Base-by-base conservation (phyloP, 2,888 invertebrate genomes). In the Lycia hirtaria region DNA sequence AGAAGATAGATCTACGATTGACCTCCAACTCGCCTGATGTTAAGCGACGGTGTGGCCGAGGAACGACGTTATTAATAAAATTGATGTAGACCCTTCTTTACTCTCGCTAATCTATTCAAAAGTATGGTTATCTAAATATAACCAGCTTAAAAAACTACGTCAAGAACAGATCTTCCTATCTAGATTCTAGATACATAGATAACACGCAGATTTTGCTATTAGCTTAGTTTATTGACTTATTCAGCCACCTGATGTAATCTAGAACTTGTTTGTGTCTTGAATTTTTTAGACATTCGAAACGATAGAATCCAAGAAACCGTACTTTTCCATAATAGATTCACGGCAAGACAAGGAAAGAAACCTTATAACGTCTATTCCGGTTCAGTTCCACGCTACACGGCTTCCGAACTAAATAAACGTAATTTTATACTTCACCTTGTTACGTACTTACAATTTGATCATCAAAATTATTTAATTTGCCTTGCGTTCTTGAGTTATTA, bases 291-390 rank as follows among this genome's bases (percentile, higher is more conserved):
- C 22, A 22, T 22, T 40, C 20, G 22, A 20, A 40, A 22, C 12
- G 20, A 33, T 15, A 24, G 41, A 43, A 24, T 10, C 4, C 12
- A 26, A 22, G 41, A 55, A 49, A n/a, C 15, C 30, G 7, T 41
- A 56, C 30, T 35, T 44, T 50, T 37, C 44, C 19, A 24, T 50
- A 38, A 50, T 49, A 22, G 37, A 56, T 50, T 55, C 12, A 20
- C 14, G n/a, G 12, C 32, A 26, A 19, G 28, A 55, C 44, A 56
- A 73, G 78, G 77, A 80, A 81, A 66, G 83, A 83, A 83, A 83
- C 82, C 83, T 61, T 81, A 79, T 66, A 76, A 24, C 19, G 30
- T 52, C 35, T 52, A 63, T 64, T 67, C 67, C 65, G 62, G 57
- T 56, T 69, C 63, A 62, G 64, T 72, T 67, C 70, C 69, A 69